Evolutionary conservation across 2,113 vertebrate species (phyloP), one percentile per base, ranked within the genome.

Genomic region (Cinclus cinclus): DNA sequence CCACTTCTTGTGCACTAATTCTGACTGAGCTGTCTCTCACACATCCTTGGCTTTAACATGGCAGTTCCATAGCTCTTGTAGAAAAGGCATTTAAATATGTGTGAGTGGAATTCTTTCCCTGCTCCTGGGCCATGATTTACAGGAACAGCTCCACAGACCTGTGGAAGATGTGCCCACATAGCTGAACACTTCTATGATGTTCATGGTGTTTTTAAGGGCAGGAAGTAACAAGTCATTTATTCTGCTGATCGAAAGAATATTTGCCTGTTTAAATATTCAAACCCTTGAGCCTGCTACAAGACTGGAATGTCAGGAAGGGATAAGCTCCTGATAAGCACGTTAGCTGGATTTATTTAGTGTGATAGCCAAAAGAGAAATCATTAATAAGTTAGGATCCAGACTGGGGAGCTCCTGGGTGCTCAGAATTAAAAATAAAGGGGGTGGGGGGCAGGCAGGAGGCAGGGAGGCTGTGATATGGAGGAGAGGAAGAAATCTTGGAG

Each of bases 261-360:
- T 96, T 94, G 67, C 74, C 70, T 84, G 30, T 69, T 94, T 92
- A 94, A 94, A 91, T 94, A 95, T 96, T 90, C 90, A 89, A 92
- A 78, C 69, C n/a, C 77, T 90, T 53, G 52, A 82, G 46, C 70
- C 62, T 91, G 50, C 24, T 21, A 35, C 27, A 39, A 59, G 87
- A 74, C 73, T 39, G 47, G 89, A 93, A 76, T 91, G 83, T 89
- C 87, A 84, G 76, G 77, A 60, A 59, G 59, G 92, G 86, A 86
- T 93, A 89, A 95, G 83, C 73, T 86, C 52, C 47, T 74, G 85
- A 94, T 95, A 94, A 93, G 94, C 83, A 67, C 0, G 24, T 94
- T 94, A 94, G 64, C 24, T 62, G 83, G 80, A 75, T 93, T 91
- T 92, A 84, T 92, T 95, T 70, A 85, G 58, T 80, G 55, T 86